Evolutionary conservation across 2,113 vertebrate species (phyloP), one percentile per base, ranked within the genome.

Genomic region (Alosa alosa): DNA sequence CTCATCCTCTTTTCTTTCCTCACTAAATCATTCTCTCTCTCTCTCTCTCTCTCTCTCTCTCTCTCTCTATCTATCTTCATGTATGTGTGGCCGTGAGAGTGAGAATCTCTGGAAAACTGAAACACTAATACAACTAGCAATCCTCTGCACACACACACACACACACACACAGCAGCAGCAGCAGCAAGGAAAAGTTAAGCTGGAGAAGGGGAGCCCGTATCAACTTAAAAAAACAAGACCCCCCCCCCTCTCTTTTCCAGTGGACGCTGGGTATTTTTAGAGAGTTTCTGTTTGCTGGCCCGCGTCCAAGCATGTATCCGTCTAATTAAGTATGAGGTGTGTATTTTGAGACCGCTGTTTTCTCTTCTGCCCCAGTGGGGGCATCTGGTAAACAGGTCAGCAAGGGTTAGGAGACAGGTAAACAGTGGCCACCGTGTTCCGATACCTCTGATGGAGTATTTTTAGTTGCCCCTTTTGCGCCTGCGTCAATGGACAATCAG

Each of bases 401-500:
- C 84, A 91, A 86, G 91, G 90, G 93, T 92, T 92, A 90, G 91
- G 85, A 91, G 89, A 90, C 92, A 68, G 89, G 93, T 94, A 95
- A 94, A 95, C 0, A 94, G 93, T 92, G 20, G 86, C 88, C 88
- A 88, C 89, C 91, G 89, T 93, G 92, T 94, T 93, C 91, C 87
- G 88, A 84, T 49, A 41, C 17, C 90, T 86, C 93, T 90, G 91
- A 91, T 91, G 89, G 90, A 84, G 90, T 94, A 95, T 94, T 94
- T 96, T 95, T 93, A 94, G 91, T 47, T 52, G 75, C 84, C 89
- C 87, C 47, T 8, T 47, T 92, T 84, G 49, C 88, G 87, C 86
- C 81, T 46, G 83, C 36, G 64, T 94, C 92, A 95, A 95, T 94
- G 91, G 90, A 95, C 94, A 95, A 94, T 91, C 85, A 84, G 89